Evolutionary conservation across 1,140 invertebrate species (phyloP), one percentile per base, ranked within the genome.

Genomic region (Drosophila setifemur): DNA sequence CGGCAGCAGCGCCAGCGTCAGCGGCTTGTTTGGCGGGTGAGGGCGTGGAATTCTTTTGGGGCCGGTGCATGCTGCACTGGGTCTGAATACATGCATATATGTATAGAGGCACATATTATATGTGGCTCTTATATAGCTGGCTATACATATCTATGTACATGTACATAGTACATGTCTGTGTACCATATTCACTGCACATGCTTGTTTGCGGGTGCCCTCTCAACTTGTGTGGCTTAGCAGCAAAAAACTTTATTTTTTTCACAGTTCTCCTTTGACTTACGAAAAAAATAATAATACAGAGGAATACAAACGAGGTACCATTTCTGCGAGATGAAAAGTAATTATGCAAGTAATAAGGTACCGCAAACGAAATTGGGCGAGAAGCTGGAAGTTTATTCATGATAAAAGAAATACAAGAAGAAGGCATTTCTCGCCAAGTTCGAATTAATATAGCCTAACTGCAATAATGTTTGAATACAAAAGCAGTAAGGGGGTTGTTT

Each of bases 1-100:
- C 33, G 8, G 21, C 29, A 18, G 12, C 12, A 31, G 60, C 16
- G 9, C 4, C 60, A 47, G n/a, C n/a, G 11, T 14, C 67, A 43
- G 43, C 29, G 40, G 12, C 37, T 45, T 37, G 57, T 49, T 48
- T 64, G 28, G 44, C 21, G 54, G 54, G 66, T 33, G 67, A 71
- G 67, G 67, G 67, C 53, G 67, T 71, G 67, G 67, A 71, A 71
- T 71, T 71, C 55, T 57, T 57, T 70, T 76, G 66, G 50, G 66
- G 68, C 73, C 76, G 76, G 69, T 81, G 75, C 75, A 79, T 78
- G 69, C 74, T 78, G 75, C 69, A 78, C 69, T 57, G 71, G n/a
- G 52, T 67, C 35, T 40, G 29, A 29, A 39, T 29, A 57, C 21
- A 39, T 71, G 45, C 45, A 50, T 47, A 47, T 16, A 37, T 28